Base-by-base conservation (phyloP, 23 tunicate genomes). In the Halocynthia aurantium region DNA sequence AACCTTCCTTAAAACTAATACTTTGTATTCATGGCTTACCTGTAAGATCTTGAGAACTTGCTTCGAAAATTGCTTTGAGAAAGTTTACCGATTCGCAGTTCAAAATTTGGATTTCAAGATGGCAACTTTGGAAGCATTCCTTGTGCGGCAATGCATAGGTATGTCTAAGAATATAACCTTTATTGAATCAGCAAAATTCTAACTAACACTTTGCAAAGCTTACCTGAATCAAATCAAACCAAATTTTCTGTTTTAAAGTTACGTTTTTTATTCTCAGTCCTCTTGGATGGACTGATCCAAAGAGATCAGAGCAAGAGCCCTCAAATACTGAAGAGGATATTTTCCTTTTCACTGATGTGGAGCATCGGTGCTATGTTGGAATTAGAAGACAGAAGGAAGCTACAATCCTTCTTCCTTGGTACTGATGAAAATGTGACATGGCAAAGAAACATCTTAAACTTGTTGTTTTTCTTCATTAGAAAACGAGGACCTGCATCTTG, bases 341-440 rank as follows among this genome's bases (percentile, higher is more conserved):
- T 82, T 61, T 82, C 75, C 51, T 92, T 92, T 70, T 80, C 85
- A 8, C 10, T 92, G 21, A 92, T 92, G 98, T 92, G 98, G 98
- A 92, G 98, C 61, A 79, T 92, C 60, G 98, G 98, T 10, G 98
- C 98, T 10, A 58, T 92, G 73, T 55, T 92, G 70, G 98, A 92
- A 66, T 57, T 92, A 7, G 92, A 92, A 51, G 98, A 92, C 81
- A 62, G 98, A 69, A 69, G 77, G 50, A 92, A 92, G 66, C 13
- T 92, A 69, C 98, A 92, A 70, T 55, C 62, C 8, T 92, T 86
- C 79, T 51, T 92, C 15, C 22, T 67, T 11, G 98, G 98, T 92
- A 57, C 61, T 11, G 49, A 51, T 52, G 13, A 9, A 49, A 10
- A 40, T 72, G 77, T 50, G 20, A 50, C 77, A 22, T 67, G 72